Base-by-base conservation (phyloP, 2,113 vertebrate species). In the Marmota flaviventris region DNA sequence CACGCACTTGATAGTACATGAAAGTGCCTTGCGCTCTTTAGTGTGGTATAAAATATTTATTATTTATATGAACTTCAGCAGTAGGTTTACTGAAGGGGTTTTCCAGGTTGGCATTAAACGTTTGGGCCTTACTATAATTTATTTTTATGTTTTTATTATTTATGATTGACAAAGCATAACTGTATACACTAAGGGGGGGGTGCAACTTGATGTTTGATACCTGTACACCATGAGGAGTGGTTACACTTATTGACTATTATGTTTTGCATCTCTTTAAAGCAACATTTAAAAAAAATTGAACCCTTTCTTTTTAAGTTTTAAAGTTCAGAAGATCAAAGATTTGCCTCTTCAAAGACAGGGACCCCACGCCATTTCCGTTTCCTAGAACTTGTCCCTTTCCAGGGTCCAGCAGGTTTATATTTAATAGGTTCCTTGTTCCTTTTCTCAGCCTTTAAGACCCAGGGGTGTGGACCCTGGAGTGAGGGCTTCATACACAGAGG, bases 301-400 rank as follows among this genome's bases (percentile, higher is more conserved):
- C 51, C 32, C n/a, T 69, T 97, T 93, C 22, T 24, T 45, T 56
- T 56, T 32, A 91, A 79, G 79, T 82, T 91, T 34, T 84, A 7
- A 91, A 72, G 48, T 93, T 86, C 39, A 37, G 84, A 92, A 79
- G 70, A 58, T 92, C 45, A 81, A 73, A 92, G 58, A 75, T 37
- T 37, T 67, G 32, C 32, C 29, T 91, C 69, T 73, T 92, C 56
- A 88, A 83, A 94, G 56, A 24, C 58, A 69, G 42, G 39, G 27
- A 51, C 20, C 10, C n/a, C 42, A 39, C 5, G 1, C 16, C 14
- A 24, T 70, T 76, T 42, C 84, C 16, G 12, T 27, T 85, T 81
- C 78, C 20, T 32, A 84, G 72, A 76, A 11, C 12, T 18, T 65
- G 5, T 42, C 37, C 63, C 3, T 32, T 18, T 20, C 22, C 13